Base-by-base conservation (phyloP, 2,888 invertebrate genomes). In the Ophion costatus region DNA sequence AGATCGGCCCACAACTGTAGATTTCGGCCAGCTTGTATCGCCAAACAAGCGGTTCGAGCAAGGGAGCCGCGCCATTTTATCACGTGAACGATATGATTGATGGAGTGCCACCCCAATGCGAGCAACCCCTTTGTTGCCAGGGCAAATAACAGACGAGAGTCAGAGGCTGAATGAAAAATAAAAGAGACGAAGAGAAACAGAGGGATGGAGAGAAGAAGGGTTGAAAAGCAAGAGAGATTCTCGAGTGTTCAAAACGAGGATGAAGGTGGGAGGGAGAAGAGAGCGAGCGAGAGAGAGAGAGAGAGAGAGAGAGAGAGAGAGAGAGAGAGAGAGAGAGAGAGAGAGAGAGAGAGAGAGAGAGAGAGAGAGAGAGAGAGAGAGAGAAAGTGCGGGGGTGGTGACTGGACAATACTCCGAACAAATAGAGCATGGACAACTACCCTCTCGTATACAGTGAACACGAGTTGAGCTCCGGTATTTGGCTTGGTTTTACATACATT, bases 401-500 rank as follows among this genome's bases (percentile, higher is more conserved):
- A 81, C 66, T 76, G 79, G 75, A 83, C 83, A 83, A 83, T 83
- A 75, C 71, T 57, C 73, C 63, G 83, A 80, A 71, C 83, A 80
- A 83, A 83, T 76, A 83, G 79, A 75, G 79, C 69, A 57, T 33
- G 63, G 38, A 11, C 59, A 64, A 83, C 75, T 79, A 79, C 57
- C 69, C 79, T 67, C 79, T 63, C 42, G 59, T 73, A 17, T 51
- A 73, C 38, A 61, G 78, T 42, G 78, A 64, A 79, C 79, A 75
- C 64, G 70, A 57, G 63, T 70, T 82, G 64, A 71, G 61, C 63
- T 70, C 61, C 79, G 79, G 79, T 83, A 83, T 83, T 83, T 83
- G 83, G 83, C 79, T 83, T 83, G 83, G 83, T 83, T 83, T 83
- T 83, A 83, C 83, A 83, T 83, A 83, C 79, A 83, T 83, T 83